Base-by-base conservation (phyloP, 2,113 vertebrate genomes). In the Notechis scutatus region DNA sequence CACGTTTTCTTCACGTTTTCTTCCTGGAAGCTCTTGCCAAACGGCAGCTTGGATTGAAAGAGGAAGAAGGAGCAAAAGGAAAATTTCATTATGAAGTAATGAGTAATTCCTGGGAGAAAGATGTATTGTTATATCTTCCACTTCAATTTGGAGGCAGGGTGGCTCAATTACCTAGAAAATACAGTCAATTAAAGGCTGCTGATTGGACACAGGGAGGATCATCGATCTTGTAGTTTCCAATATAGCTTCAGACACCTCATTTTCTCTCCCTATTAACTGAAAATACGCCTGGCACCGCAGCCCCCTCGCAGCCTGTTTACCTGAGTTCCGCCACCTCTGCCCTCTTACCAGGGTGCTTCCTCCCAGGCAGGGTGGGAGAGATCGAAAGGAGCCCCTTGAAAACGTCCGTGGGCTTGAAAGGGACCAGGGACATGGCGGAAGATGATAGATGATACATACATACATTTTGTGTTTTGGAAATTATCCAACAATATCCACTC, bases 171-270 rank as follows among this genome's bases (percentile, higher is more conserved):
- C 97, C 97, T 97, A 98, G 98, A 98, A 98, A 99, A 98, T 97
- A 98, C 97, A 98, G 97, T 98, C 98, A 99, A 99, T 99, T 99
- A 99, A 98, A 98, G 97, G 96, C 96, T 97, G 96, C 98, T 99
- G 98, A 99, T 99, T 98, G 98, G 98, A 98, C 97, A 97, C 96
- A 97, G 97, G 97, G 97, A 92, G 97, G 97, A 98, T 98, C 98
- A 99, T 99, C 98, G 99, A 99, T 99, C 98, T 98, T 98, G 97
- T 97, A 97, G 98, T 98, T 98, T 98, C 98, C 98, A 98, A 98
- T 99, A 98, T 98, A 97, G 97, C 94, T 97, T 94, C 97, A 97
- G 98, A 99, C 98, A 99, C 98, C 98, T 98, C 97, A 99, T 99
- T 99, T 98, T 97, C 97, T 97, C 97, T 98, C 97, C 98, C 98